A percentile compares a stretch with the other conserved stretches of the same genome.
Evolutionary conservation across 2,113 vertebrate species (phyloP).

Genomic region (Pleuronectes platessa): DNA sequence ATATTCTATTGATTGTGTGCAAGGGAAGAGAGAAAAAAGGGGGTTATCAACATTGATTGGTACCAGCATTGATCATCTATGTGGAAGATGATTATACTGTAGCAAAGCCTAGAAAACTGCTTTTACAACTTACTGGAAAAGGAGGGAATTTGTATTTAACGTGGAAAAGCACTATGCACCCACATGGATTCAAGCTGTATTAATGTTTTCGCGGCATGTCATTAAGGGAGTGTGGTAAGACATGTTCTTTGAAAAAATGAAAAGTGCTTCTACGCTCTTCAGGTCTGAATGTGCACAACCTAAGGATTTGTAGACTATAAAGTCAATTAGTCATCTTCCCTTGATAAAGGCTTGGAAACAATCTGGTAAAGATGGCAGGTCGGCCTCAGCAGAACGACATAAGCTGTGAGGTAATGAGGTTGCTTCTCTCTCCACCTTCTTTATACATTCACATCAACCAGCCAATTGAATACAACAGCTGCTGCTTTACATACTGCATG

Average conservation of each 20-base stretch:
- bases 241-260: conserved; percentile 1
- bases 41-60: conserved; percentile 37
- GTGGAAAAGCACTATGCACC: neutral
- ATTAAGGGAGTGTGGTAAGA: neutral
- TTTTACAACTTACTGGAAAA: conserved; percentile 5
- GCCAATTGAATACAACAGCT: conserved; percentile 60
- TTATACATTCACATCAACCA: conserved; percentile 63
- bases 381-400: conserved; percentile 49
- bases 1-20: conserved; percentile 55
- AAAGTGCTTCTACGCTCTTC: neutral
- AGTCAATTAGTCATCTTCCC: conserved; percentile 23
- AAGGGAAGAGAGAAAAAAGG: conserved; percentile 22
- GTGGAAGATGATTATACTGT: conserved; percentile 30
- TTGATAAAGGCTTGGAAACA: conserved; percentile 43
- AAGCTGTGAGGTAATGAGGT: conserved; percentile 62
- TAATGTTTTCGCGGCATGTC: neutral
- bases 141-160: neutral
- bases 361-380: conserved; percentile 45
- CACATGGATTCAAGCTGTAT: neutral
- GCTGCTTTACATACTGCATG: conserved; percentile 26
- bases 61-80: conserved; percentile 39
- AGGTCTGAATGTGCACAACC: conserved; percentile 15
- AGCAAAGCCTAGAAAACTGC: neutral
- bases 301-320: conserved; percentile 30
- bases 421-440: conserved; percentile 62